Evolutionary conservation across 1,140 invertebrate genomes (phyloP), one percentile per base, ranked within the genome.

Genomic region (Sminthurides bifidus): DNA sequence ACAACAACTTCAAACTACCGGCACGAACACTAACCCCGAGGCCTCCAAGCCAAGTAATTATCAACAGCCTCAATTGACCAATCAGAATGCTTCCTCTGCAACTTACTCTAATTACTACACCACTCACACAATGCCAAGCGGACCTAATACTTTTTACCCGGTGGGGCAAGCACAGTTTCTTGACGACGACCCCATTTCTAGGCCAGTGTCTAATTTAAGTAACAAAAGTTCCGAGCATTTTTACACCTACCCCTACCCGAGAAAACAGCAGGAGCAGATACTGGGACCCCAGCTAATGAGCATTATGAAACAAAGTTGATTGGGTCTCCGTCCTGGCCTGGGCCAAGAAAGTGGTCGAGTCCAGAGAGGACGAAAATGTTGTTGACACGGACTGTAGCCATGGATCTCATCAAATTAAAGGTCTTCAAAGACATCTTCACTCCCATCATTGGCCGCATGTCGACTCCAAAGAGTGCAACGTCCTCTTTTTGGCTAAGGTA

Each of bases 401-500:
- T 40, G 63, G 51, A 17, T 21, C 40, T 31, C 63, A 65, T 41
- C 54, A 59, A n/a, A 56, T 65, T 40, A 58, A 54, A 27, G 63
- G 63, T 27, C 49, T 65, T 10, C 52, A 61, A 29, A 37, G 57
- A 27, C 63, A 65, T 50, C 56, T 57, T 17, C 63, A 65, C 51
- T 48, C 48, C 17, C 63, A 65, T 38, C 52, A 43, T 37, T 65
- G 63, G 63, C 63, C 63, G 41, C 63, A 65, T 56, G 63, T 65
- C 29, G 59, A 65, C 35, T 55, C 59, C 5, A 56, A 52, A 43
- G 63, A 65, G 50, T 65, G 63, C 35, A 65, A 65, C 55, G 63
- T 65, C 6, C 60, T 65, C 23, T 65, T 65, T 52, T 58, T 65
- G 24, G 63, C 63, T 21, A 65, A 65, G 54, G 63, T 65, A 53